These are phyloP conservation scores for Planococcus citri DNA, from an alignment of 1,140 invertebrate genomes.

Conservation along the genomic window DNA sequence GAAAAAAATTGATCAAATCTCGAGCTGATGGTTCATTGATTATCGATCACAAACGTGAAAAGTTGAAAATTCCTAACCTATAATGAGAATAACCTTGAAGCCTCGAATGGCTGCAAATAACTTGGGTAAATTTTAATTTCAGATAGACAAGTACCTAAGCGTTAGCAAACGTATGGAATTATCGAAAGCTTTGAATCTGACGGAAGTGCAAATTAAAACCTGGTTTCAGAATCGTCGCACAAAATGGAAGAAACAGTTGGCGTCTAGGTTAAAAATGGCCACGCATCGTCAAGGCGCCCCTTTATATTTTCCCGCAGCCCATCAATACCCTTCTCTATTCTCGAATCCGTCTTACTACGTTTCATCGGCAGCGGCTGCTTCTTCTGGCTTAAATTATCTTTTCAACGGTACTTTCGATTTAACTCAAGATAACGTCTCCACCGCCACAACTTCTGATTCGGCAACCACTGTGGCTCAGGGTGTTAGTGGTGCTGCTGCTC, in stretches of 20 bases:
- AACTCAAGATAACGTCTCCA: neutral
- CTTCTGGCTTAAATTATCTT: neutral
- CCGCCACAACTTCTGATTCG: neutral
- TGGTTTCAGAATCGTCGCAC: constrained; percentile 93
- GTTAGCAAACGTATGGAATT: constrained; percentile 89
- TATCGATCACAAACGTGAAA: no score
- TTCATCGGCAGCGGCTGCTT: neutral
- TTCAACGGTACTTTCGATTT: constrained; percentile 13
- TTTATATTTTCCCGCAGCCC: constrained; percentile 4
- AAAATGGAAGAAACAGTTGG: constrained; percentile 93
- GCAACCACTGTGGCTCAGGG: no score
- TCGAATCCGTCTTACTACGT: constrained; percentile 9
- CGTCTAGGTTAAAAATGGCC: constrained; percentile 40
- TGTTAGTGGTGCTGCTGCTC: no score
- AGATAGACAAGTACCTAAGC: constrained; percentile 87
- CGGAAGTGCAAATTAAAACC: constrained; percentile 94
- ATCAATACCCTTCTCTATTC: constrained; percentile 7
- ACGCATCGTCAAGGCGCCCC: constrained; percentile 17
- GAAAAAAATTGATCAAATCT: no score
- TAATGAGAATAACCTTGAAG: no score
- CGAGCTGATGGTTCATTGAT: no score
- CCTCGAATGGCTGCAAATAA: no score
- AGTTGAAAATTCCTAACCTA: no score
- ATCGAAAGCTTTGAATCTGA: constrained; percentile 72
- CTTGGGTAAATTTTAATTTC: neutral